Percentiles rank a stretch among this genome's conserved stretches.
phyloP scores from a whole-genome alignment of 1,140 invertebrate species.

The Hypsibius dujardini region DNA sequence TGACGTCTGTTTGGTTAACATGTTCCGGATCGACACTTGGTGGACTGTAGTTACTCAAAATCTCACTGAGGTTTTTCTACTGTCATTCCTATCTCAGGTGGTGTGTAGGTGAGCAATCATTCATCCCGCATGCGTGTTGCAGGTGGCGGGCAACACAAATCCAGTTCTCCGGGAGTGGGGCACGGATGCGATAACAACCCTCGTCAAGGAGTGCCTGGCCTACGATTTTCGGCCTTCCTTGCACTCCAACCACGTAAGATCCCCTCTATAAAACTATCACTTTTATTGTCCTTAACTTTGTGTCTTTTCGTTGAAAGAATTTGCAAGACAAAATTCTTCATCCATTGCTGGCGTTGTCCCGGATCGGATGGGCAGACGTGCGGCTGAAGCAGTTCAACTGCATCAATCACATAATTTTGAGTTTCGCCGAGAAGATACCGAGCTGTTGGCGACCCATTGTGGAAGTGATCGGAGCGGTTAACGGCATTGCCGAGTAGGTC shows the following conservation, averaged over 20 bases:
- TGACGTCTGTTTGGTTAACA: slow-evolving; percentile 85
- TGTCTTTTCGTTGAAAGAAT: slow-evolving; percentile 30
- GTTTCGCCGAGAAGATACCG: background rate
- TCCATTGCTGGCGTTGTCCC: background rate
- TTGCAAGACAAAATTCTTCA: background rate
- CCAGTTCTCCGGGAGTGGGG: slow-evolving; percentile 71
- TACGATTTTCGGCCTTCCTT: slow-evolving; percentile 18
- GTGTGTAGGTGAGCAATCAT: no score
- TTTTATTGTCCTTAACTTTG: slow-evolving; percentile 21
- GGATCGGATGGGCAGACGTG: background rate
- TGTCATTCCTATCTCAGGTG: no score
- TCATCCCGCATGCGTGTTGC: no score
- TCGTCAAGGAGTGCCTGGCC: slow-evolving; percentile 70
- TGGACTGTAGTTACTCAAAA: slow-evolving; percentile 94
- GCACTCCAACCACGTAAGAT: background rate
- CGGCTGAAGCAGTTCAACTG: background rate
- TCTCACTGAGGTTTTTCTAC: slow-evolving; percentile 55
- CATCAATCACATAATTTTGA: slow-evolving; percentile 7
- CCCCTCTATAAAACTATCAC: slow-evolving; percentile 18
- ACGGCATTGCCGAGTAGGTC: slow-evolving; percentile 8
- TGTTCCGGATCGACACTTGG: slow-evolving; percentile 74
- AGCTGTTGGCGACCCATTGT: slow-evolving; percentile 5
- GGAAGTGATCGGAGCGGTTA: background rate
- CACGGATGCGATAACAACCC: slow-evolving; percentile 80
- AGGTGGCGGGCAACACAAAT: background rate